Evolutionary conservation across 2,113 vertebrate species (phyloP).

Genomic region (Salvelinus namaycush): DNA sequence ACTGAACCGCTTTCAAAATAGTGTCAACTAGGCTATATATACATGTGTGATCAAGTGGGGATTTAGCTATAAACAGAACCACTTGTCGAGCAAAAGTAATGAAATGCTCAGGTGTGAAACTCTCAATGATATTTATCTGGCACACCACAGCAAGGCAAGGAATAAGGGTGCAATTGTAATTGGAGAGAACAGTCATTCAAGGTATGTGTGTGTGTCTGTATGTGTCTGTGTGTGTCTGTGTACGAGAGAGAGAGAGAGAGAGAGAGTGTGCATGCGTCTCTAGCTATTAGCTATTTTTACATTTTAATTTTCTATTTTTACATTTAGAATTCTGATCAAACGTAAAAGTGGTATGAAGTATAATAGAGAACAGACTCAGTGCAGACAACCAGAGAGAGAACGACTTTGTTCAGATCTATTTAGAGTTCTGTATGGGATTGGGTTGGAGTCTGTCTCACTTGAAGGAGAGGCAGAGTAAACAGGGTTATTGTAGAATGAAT

Average conservation of each 20-base stretch:
- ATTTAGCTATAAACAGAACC: not conserved
- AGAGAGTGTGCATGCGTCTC: not conserved
- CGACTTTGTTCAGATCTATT: not conserved
- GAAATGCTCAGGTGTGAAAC: slow-evolving; percentile 10
- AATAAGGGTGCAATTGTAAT: no score
- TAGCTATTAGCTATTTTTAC: not conserved
- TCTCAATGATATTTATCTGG: not conserved
- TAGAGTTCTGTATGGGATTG: not conserved
- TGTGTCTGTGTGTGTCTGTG: not conserved
- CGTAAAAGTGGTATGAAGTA: not conserved
- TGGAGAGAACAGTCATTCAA: slow-evolving; percentile 8
- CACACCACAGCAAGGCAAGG: not conserved
- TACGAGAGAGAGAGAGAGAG: not conserved
- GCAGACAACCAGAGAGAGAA: not conserved
- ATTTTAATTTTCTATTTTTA: no score
- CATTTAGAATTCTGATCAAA: not conserved
- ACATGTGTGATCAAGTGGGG: slow-evolving; percentile 21
- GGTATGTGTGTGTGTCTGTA: slow-evolving; percentile 29
- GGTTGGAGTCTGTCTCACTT: slow-evolving; percentile 12
- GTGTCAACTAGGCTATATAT: not conserved
- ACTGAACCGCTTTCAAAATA: not conserved
- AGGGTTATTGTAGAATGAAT: slow-evolving; percentile 33
- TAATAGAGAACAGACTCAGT: not conserved
- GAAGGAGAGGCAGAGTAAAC: slow-evolving; percentile 27
- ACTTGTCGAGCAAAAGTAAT: slow-evolving; percentile 12